phyloP scores from a whole-genome alignment of 2,888 invertebrate species.

The Nymphalis polychloros region DNA sequence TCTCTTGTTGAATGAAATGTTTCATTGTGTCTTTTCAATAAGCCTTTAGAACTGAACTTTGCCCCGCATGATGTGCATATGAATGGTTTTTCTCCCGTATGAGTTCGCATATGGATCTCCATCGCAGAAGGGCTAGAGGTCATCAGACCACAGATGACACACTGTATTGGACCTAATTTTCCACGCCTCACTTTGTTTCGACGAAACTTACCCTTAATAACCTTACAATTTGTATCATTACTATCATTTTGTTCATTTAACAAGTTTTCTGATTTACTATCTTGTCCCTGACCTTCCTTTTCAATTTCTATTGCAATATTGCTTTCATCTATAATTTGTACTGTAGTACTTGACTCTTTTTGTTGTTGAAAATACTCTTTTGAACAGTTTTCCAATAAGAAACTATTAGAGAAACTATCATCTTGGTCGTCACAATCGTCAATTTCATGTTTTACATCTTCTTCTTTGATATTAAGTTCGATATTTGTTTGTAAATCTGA shows the following conservation, averaged over 20 bases:
- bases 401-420: conserved; percentile 33
- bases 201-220: conserved; percentile 35
- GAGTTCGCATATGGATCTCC: conserved; percentile 66
- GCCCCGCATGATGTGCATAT: conserved; percentile 56
- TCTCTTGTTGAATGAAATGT: conserved; percentile 60
- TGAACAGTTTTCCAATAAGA: conserved; percentile 34
- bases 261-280: conserved; percentile 5
- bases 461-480: conserved; percentile 43
- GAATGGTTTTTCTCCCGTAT: conserved; percentile 72
- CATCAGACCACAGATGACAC: conserved; percentile 62
- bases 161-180: conserved; percentile 57
- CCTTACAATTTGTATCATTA: conserved; percentile 15
- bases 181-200: conserved; percentile 47
- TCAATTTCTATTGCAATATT: conserved; percentile 7
- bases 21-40: conserved; percentile 61
- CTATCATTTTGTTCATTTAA: conserved; percentile 12
- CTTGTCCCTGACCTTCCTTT: conserved; percentile 11
- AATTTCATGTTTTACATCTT: conserved; percentile 48
- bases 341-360: conserved; percentile 20
- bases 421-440: conserved; percentile 37
- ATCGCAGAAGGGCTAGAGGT: conserved; percentile 61
- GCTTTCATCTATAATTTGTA: conserved; percentile 19
- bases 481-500: conserved; percentile 39
- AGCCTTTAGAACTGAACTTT: conserved; percentile 61
- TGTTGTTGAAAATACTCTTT: conserved; percentile 27